Evolutionary conservation across 2,797 vertebrate species (phyloP).

Genomic region (Bothrops alternatus): DNA sequence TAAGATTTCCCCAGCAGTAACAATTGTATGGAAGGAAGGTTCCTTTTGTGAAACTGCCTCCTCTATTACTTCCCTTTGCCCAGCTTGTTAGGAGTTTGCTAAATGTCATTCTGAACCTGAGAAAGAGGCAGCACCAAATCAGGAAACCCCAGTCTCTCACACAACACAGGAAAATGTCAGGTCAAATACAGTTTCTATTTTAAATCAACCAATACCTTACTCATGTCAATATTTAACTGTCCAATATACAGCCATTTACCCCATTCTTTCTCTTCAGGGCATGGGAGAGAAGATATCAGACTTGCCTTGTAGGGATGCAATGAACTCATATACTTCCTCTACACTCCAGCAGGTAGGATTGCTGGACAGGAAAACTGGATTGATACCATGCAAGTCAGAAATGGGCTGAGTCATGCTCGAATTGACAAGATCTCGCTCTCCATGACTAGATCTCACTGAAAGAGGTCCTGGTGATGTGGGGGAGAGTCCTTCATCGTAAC

Average conservation of each 20-base stretch:
- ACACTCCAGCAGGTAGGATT: conserved; percentile 94
- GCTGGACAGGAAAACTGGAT: conserved; percentile 84
- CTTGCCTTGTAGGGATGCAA: conserved; percentile 93
- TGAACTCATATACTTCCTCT: conserved; percentile 94
- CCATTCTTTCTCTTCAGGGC: neutral
- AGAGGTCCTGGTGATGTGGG: conserved; percentile 86
- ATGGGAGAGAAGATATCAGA: neutral
- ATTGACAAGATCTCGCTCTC: conserved; percentile 72
- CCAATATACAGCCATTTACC: neutral
- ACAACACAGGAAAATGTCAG: neutral
- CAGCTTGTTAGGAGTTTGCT: neutral
- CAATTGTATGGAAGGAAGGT: neutral
- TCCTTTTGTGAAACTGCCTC: neutral
- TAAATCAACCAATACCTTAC: neutral
- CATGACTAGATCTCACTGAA: conserved; percentile 80
- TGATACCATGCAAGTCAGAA: conserved; percentile 83
- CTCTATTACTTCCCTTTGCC: neutral
- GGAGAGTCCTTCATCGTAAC: conserved; percentile 89
- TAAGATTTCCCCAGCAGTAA: neutral
- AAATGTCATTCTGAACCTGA: too few species aligned
- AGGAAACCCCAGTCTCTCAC: neutral
- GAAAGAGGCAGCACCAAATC: neutral
- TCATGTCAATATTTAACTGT: neutral
- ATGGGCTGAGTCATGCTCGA: conserved; percentile 76
- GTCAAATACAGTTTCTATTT: neutral